These are phyloP conservation scores for Manacus vitellinus DNA, from an alignment of 2,113 vertebrate species.

Conservation along the genomic window DNA sequence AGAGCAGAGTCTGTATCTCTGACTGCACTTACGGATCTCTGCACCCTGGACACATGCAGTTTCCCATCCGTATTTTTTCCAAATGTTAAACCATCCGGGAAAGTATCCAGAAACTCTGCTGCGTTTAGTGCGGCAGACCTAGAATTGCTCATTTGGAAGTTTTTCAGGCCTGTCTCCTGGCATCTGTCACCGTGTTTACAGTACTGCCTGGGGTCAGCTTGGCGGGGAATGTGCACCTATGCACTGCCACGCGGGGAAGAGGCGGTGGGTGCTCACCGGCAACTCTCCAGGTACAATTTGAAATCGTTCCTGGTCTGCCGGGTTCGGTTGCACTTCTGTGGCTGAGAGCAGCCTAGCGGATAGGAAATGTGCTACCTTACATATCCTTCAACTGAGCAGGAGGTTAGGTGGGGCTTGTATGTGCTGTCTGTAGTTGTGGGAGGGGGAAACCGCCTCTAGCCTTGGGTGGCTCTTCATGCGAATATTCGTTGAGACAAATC, in stretches of 20 bases:
- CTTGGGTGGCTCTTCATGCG: not conserved
- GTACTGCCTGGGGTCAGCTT: conserved; percentile 31
- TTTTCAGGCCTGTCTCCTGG: conserved; percentile 60
- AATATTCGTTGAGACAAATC: not conserved
- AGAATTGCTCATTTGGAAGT: conserved; percentile 49
- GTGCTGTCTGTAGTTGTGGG: not conserved
- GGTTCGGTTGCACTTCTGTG: not conserved
- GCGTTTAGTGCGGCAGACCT: not conserved
- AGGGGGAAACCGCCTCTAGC: not conserved
- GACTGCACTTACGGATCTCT: not conserved
- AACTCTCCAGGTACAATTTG: not conserved
- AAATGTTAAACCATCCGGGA: conserved; percentile 35
- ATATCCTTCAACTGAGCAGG: conserved; percentile 22
- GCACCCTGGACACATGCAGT: not conserved
- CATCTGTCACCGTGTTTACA: conserved; percentile 32
- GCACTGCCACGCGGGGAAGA: not conserved
- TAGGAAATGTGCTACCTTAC: conserved; percentile 28
- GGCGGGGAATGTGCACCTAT: not conserved
- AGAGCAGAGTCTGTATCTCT: not conserved
- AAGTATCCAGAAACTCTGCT: not conserved
- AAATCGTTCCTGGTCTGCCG: not conserved
- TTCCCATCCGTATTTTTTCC: not conserved
- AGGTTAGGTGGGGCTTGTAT: not conserved
- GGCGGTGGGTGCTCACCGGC: not conserved
- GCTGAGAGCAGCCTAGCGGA: not conserved